phyloP scores from a whole-genome alignment of 92 coral and sea anemone genomes.

The Porites evermanni region DNA sequence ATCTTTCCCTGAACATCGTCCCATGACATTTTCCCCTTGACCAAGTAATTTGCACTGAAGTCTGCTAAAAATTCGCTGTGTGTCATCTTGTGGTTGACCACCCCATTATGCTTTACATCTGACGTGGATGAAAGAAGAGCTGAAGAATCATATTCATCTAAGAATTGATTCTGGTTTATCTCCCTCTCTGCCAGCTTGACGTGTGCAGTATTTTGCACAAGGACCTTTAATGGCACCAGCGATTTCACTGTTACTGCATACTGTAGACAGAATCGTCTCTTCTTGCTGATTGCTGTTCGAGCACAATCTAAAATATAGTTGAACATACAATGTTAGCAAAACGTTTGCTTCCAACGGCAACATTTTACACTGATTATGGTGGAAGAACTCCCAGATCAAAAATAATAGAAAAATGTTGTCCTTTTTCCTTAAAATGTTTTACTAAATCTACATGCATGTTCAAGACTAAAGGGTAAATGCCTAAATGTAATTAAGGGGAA shows the following conservation, averaged over 20 bases:
- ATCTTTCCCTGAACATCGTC: slow-evolving; percentile 58
- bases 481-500: too few species aligned
- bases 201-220: slow-evolving; percentile 80
- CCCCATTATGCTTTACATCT: slow-evolving; percentile 15
- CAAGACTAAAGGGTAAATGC: too few species aligned
- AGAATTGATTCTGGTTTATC: slow-evolving; percentile 40
- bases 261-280: slow-evolving; percentile 79
- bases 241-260: slow-evolving; percentile 76
- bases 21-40: slow-evolving; percentile 59
- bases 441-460: too few species aligned
- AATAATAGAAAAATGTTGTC: too few species aligned
- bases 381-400: too few species aligned
- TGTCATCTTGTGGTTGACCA: slow-evolving; percentile 56
- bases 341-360: too few species aligned
- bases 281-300: slow-evolving; percentile 65
- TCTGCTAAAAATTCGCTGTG: slow-evolving; percentile 69
- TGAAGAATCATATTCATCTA: slow-evolving; percentile 76
- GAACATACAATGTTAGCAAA: not conserved
- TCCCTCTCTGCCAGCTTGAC: slow-evolving; percentile 62
- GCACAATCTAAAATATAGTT: slow-evolving; percentile 53
- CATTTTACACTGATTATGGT: too few species aligned
- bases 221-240: slow-evolving; percentile 64
- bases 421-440: too few species aligned
- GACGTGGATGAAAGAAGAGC: slow-evolving; percentile 39
- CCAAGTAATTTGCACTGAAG: slow-evolving; percentile 55